These are phyloP conservation scores for Myxocyprinus asiaticus DNA, from an alignment of 2,113 vertebrate species.

Conservation along the genomic window DNA sequence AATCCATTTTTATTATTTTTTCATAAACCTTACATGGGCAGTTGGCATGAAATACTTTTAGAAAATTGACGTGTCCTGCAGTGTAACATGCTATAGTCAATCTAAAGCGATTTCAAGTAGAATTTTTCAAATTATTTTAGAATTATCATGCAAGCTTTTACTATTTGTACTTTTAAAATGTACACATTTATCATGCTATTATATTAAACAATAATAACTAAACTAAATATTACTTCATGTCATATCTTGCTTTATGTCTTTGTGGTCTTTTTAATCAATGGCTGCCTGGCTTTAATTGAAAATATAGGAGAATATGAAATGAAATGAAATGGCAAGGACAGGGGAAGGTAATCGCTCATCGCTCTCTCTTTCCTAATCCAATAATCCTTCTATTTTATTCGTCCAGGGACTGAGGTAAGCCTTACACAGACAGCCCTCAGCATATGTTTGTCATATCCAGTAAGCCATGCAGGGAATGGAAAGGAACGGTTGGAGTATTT, in stretches of 20 bases:
- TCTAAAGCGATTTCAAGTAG: no score
- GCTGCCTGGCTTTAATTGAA: conserved; percentile 11
- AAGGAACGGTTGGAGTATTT: conserved; percentile 29
- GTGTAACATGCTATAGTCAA: no score
- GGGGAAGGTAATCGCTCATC: conserved; percentile 43
- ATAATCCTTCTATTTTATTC: conserved; percentile 54
- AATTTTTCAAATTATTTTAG: no score
- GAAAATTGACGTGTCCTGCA: no score
- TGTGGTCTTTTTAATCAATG: conserved; percentile 3
- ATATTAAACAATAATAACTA: not conserved
- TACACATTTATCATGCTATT: no score
- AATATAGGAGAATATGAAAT: conserved; percentile 22
- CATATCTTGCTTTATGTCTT: conserved; percentile 1
- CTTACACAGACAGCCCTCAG: conserved; percentile 50
- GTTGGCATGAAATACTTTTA: no score
- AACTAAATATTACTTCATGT: not conserved
- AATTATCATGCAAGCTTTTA: no score
- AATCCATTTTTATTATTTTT: no score
- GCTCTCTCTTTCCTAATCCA: conserved; percentile 44
- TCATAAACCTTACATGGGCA: no score
- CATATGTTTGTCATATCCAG: conserved; percentile 45
- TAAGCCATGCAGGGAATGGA: conserved; percentile 43
- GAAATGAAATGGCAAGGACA: not conserved
- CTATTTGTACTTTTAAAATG: no score
- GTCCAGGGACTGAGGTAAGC: conserved; percentile 43